These are phyloP conservation scores for Etheostoma spectabile DNA, from an alignment of 2,113 vertebrate genomes.

Conservation along the genomic window DNA sequence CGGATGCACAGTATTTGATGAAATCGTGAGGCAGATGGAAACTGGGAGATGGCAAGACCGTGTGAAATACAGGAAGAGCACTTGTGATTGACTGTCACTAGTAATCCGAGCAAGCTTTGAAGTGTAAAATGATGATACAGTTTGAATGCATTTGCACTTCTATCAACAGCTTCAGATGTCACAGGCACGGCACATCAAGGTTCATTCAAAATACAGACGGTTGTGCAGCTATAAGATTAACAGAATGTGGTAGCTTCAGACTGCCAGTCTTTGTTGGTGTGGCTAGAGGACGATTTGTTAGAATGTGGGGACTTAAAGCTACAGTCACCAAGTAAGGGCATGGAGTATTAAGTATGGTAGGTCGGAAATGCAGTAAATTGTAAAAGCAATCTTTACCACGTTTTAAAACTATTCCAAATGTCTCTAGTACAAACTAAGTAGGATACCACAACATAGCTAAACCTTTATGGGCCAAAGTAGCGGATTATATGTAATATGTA, in stretches of 20 bases:
- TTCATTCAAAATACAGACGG: constrained; percentile 12
- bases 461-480: neutral
- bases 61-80: constrained; percentile 27
- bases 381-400: neutral
- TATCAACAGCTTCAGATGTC: constrained; percentile 43
- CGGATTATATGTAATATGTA: neutral
- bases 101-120: constrained; percentile 53
- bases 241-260: neutral
- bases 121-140: constrained; percentile 47
- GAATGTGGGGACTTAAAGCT: neutral
- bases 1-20: constrained; percentile 31
- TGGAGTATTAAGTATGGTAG: neutral
- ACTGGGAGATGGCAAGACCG: constrained; percentile 14
- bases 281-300: neutral
- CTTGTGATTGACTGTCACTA: constrained; percentile 39
- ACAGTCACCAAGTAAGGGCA: neutral
- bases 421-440: neutral
- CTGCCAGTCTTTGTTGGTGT: constrained; percentile 1
- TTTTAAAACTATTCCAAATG: neutral
- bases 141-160: constrained; percentile 53
- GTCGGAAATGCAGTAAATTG: neutral
- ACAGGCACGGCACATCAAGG: constrained; percentile 2
- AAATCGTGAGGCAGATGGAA: constrained; percentile 37
- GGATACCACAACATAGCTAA: neutral
- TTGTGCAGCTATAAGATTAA: neutral